phyloP scores from a whole-genome alignment of 2,797 vertebrate genomes.

The Otolemur crassicaudatus region DNA sequence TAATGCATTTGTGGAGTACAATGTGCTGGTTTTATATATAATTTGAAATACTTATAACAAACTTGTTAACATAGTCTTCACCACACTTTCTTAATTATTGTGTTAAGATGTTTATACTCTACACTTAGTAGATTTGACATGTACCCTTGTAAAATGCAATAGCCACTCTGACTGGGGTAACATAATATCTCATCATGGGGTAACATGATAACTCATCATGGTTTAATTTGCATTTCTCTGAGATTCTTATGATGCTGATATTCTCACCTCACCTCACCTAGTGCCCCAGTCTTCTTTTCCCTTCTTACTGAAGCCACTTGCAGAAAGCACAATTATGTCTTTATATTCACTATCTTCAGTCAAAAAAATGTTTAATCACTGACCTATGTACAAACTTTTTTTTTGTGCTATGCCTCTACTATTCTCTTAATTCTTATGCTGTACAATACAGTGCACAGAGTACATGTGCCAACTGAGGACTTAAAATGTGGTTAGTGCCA shows the following conservation, averaged over 20 bases:
- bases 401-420: not conserved
- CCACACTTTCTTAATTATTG: too few species aligned
- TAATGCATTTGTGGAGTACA: too few species aligned
- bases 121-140: too few species aligned
- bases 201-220: not conserved
- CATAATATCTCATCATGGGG: not conserved
- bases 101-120: too few species aligned
- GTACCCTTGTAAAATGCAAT: not conserved
- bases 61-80: too few species aligned
- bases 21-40: too few species aligned
- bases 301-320: not conserved
- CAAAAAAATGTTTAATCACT: not conserved
- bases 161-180: not conserved
- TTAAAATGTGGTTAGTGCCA: not conserved
- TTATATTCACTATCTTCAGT: not conserved
- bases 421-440: not conserved
- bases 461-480: not conserved
- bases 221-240: not conserved
- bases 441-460: accelerated
- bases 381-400: not conserved
- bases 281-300: not conserved
- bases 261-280: not conserved
- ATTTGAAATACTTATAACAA: too few species aligned
- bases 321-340: not conserved
- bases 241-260: not conserved